phyloP scores from a whole-genome alignment of 2,888 invertebrate species.

The Dione vanillae region DNA sequence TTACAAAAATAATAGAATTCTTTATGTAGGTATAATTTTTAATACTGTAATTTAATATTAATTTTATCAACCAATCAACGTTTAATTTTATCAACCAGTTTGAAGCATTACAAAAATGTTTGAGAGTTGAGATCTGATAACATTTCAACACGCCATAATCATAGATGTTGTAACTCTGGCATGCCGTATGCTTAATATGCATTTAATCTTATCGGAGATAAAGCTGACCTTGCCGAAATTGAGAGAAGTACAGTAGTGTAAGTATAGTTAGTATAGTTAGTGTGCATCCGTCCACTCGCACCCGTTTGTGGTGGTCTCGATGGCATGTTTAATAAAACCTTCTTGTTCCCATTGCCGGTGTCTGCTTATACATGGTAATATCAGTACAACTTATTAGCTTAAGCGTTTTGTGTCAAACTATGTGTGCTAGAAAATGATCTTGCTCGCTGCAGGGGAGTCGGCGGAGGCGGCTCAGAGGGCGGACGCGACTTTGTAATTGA shows the following conservation, averaged over 20 bases:
- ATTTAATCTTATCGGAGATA: slow-evolving; percentile 34
- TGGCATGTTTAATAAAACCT: slow-evolving; percentile 46
- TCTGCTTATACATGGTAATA: slow-evolving; percentile 61
- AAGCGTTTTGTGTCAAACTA: background rate
- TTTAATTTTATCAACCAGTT: too few relatives aligned
- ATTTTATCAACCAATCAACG: too few relatives aligned
- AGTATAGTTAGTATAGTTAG: background rate
- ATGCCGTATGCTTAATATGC: slow-evolving; percentile 20
- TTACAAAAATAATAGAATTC: too few relatives aligned
- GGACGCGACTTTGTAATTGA: slow-evolving; percentile 78
- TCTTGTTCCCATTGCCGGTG: slow-evolving; percentile 60
- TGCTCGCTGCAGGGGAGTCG: slow-evolving; percentile 65
- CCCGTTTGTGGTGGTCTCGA: background rate
- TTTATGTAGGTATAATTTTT: too few relatives aligned
- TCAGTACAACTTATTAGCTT: background rate
- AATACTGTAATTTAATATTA: too few relatives aligned
- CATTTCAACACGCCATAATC: background rate
- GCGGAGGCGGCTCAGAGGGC: slow-evolving; percentile 63
- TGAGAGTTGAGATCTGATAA: slow-evolving; percentile 7
- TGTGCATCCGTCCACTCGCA: background rate
- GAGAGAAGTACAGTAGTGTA: background rate
- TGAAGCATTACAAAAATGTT: too few relatives aligned
- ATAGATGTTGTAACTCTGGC: background rate
- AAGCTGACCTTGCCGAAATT: slow-evolving; percentile 17
- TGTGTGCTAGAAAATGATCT: background rate